phyloP scores from a whole-genome alignment of 1,140 invertebrate species.

The Drosophila carrolli region DNA sequence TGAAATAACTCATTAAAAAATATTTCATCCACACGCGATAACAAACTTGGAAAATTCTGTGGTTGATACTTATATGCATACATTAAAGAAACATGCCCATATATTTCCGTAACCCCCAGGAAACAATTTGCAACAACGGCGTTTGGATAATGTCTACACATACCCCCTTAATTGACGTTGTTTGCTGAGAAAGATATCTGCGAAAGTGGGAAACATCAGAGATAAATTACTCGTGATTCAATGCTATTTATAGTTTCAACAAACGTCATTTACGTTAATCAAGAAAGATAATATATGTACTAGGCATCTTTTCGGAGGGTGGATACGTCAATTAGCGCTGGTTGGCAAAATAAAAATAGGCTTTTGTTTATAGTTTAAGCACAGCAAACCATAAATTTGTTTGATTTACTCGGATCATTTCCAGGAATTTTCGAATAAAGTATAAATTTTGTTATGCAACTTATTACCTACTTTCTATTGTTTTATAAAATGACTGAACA shows the following conservation, averaged over 20 bases:
- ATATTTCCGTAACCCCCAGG: neutral
- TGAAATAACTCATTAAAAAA: neutral
- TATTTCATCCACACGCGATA: too few species aligned
- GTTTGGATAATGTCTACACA: neutral
- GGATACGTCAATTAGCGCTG: neutral
- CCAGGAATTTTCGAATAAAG: neutral
- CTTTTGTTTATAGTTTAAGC: neutral
- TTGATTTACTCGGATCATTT: neutral
- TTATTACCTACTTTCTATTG: neutral
- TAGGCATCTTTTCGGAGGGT: constrained; percentile 2
- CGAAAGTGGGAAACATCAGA: neutral
- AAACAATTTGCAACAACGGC: constrained; percentile 7
- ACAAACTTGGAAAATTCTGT: too few species aligned
- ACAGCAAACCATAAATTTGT: neutral
- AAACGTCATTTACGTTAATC: constrained; percentile 10
- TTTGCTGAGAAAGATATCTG: constrained; percentile 5
- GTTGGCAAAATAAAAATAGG: neutral
- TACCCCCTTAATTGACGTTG: constrained; percentile 1
- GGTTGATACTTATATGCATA: too few species aligned
- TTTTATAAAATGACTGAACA: constrained; percentile 8
- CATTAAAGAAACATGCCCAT: neutral
- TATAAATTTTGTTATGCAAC: neutral
- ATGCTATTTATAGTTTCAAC: constrained; percentile 16
- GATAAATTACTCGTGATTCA: constrained; percentile 8
- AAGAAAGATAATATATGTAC: constrained; percentile 8